Evolutionary conservation across 2,888 invertebrate species (phyloP), one percentile per base, ranked within the genome.

Genomic region (Diloba caeruleocephala): DNA sequence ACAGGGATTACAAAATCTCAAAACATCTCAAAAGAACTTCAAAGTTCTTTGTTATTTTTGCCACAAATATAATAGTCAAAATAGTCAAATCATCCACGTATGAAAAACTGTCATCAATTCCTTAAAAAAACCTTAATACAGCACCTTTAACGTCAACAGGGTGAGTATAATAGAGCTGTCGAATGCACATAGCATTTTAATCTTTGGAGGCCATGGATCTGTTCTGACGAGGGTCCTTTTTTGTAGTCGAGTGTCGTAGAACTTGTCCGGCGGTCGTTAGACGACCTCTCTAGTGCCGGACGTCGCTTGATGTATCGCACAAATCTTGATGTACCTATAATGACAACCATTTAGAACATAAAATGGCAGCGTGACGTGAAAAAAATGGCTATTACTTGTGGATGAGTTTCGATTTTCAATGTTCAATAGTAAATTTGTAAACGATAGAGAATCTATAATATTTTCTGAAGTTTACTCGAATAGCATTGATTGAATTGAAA

Each of bases 101-200:
- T n/a, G 9, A 15, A 2, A 31, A 13, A 36, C 6, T 23, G 7
- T 10, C 21, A 5, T 14, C 12, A 38, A 29, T 62, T n/a, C 12
- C 3, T 14, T 12, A 7, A 4, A 28, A 36, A 39, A 52, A n/a
- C n/a, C 33, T 19, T 10, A 36, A 53, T 36, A 37, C 9, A 19
- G 19, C 7, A 38, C 26, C 12, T 33, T 46, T 19, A 36, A 7
- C 15, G 26, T 49, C 52, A 39, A 58, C 44, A 44, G 15, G 49
- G 17, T 28, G 39, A 41, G 36, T 55, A 56, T 62, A 42, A 59
- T 33, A 38, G 48, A 60, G 60, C 42, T 59, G 63, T 52, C 58
- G 54, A 71, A 68, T 65, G 68, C 71, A 71, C 57, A 39, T 53
- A 69, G 74, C 65, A 76, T 76, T 70, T 73, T 71, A 70, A 73